Base-by-base conservation (phyloP, 2,113 vertebrate species). In the Tenebrosternarchus preto region DNA sequence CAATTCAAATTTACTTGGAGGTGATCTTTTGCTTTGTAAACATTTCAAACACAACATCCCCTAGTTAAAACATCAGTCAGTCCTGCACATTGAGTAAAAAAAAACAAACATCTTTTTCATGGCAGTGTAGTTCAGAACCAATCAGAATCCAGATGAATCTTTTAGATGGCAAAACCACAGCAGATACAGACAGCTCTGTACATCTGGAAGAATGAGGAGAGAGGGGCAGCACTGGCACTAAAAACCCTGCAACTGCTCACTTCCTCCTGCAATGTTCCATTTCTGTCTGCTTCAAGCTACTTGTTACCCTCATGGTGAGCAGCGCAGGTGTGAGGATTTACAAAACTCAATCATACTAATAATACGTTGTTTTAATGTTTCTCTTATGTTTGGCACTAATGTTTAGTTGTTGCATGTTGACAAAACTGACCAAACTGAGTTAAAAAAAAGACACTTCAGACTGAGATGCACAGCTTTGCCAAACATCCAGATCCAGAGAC, bases 81-180 rank as follows among this genome's bases (percentile, higher is more conserved):
- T 50, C 43, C 43, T 50, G 43, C 43, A 9, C 15, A 12, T 50
- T 3, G 12, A 50, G 8, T 50, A 50, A 15, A 50, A 50, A 50
- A 50, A 50, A 7, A 1, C 8, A 50, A 50, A 50, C 11, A 50
- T 12, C 12, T 2, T 12, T 2, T 12, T 15, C 56, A 59, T 8
- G 9, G 19, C 56, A 59, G 56, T 59, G 56, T n/a, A 59, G n/a
- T 59, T 59, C n/a, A 59, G n/a, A 59, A n/a, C 56, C 56, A 59
- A 22, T 59, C 56, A n/a, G 20, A 59, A n/a, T 22, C 7, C n/a
- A 59, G 56, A 5, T 59, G 1, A 59, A 4, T 59, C n/a, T 22
- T 59, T 59, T n/a, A 22, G 20, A 59, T 6, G 22, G n/a, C 4
- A 59, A 9, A 59, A 22, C 19, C 6, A 22, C 12, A n/a, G 19